Evolutionary conservation across 1,140 invertebrate species (phyloP).

Genomic region (Leptestheria dahalacensis): DNA sequence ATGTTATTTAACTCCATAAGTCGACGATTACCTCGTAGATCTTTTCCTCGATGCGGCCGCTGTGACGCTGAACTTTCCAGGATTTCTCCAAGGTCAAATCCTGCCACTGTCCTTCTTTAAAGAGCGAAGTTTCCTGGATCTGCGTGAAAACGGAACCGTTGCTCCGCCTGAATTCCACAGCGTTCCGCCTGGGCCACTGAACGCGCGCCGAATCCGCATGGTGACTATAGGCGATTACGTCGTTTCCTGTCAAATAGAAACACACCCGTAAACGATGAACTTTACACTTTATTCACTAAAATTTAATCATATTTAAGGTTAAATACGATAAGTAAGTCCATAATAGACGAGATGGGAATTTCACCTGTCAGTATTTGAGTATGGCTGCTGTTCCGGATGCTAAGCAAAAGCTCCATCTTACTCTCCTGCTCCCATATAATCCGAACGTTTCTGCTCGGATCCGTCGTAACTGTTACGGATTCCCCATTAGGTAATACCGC

Average conservation of each 20-base stretch:
- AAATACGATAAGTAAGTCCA: no score
- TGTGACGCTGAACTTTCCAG: background rate
- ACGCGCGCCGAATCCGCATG: background rate
- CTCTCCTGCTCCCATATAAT: background rate
- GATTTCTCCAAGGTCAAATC: background rate
- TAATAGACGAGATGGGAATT: no score
- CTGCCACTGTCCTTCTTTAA: background rate
- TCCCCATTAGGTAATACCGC: slow-evolving; percentile 81
- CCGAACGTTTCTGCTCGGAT: background rate
- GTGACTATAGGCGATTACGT: no score
- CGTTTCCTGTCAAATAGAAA: no score
- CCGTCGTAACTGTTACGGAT: slow-evolving; percentile 47
- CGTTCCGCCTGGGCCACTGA: background rate
- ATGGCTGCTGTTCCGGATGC: background rate
- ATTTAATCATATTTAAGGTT: no score
- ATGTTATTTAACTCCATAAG: background rate
- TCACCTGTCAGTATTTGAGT: no score
- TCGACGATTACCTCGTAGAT: background rate
- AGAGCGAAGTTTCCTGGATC: background rate
- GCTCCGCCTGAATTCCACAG: background rate
- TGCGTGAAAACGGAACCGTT: background rate
- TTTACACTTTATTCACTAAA: no score
- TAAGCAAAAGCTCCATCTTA: background rate
- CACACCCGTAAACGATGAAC: no score
- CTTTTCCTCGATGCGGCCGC: background rate